Evolutionary conservation across 2,888 invertebrate species (phyloP).

Genomic region (Drosophila borealis): DNA sequence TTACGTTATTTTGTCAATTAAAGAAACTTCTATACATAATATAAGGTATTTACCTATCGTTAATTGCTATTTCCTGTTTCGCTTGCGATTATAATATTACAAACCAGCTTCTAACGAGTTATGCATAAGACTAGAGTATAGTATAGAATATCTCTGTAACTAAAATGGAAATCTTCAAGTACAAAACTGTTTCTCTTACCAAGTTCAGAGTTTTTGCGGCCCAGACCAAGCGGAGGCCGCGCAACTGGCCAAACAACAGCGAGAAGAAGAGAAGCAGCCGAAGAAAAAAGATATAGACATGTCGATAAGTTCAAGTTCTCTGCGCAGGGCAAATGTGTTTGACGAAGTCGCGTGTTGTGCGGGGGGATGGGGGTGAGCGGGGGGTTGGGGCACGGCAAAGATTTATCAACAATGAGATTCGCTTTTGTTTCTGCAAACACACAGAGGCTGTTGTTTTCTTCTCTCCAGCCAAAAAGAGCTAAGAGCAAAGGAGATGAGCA

Average conservation of each 20-base stretch:
- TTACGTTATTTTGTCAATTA: too few species aligned
- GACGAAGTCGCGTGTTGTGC: too few species aligned
- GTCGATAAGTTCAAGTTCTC: constrained; percentile 41
- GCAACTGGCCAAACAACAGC: constrained; percentile 18
- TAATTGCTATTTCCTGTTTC: not conserved
- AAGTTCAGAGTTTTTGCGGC: constrained; percentile 10
- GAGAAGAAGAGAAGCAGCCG: not conserved
- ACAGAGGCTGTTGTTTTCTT: constrained; percentile 23
- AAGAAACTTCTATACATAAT: too few species aligned
- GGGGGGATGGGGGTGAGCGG: not conserved
- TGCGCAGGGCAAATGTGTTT: not conserved
- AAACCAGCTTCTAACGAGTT: not conserved
- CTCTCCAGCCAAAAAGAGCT: constrained; percentile 12
- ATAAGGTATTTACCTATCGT: too few species aligned
- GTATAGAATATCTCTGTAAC: not conserved
- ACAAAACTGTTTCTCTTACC: not conserved
- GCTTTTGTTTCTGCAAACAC: constrained; percentile 45
- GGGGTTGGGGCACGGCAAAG: constrained; percentile 18
- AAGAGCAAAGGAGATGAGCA: constrained; percentile 17
- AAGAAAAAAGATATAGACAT: constrained; percentile 30
- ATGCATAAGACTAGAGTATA: not conserved
- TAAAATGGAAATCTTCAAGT: not conserved
- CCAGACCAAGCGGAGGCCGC: not conserved
- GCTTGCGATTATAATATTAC: not conserved
- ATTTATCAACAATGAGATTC: constrained; percentile 52